Base-by-base conservation (phyloP, 1,140 invertebrate species). In the Zophobas atratus region DNA sequence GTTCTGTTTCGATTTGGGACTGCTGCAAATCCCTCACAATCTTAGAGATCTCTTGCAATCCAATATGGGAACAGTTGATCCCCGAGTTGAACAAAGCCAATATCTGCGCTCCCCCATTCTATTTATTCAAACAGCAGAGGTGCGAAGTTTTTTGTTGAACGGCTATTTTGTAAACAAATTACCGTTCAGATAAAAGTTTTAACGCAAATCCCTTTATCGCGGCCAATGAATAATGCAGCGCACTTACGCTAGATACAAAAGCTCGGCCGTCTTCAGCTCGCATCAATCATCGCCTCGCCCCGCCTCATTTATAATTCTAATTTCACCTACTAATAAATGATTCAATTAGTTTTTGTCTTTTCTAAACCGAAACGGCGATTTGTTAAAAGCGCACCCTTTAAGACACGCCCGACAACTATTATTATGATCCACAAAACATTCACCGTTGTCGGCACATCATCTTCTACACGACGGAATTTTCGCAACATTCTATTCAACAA, bases 1-100 rank as follows among this genome's bases (percentile, higher is more conserved):
- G 84, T 84, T 86, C 84, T 86, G 84, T 84, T 84, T 85, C 85
- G 85, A 84, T 86, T 84, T 84, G 85, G 84, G 85, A 85, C 82
- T 80, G 77, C 77, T 81, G 83, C 83, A 85, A 86, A 86, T 85
- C 84, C 85, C 85, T 84, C 83, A 85, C 85, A 86, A 86, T 86
- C 85, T 85, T 85, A 72, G 81, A 84, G 84, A 85, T 86, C 83
- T 84, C 81, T 81, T 83, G 81, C 84, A 85, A 86, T 86, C 85
- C 85, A 85, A 86, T 85, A 86, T 85, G 82, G 82, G 83, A 83
- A 77, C 79, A 77, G 74, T 80, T 81, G 80, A 81, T 81, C 78
- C 78, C 79, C 79, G 60, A 80, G 81, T 77, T 78, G 81, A 84
- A 82, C 81, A 81, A 81, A 81, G 67, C 77, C 77, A 81, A 82